These are phyloP conservation scores for Mirza zaza DNA, from an alignment of 2,113 vertebrate species.

Conservation along the genomic window DNA sequence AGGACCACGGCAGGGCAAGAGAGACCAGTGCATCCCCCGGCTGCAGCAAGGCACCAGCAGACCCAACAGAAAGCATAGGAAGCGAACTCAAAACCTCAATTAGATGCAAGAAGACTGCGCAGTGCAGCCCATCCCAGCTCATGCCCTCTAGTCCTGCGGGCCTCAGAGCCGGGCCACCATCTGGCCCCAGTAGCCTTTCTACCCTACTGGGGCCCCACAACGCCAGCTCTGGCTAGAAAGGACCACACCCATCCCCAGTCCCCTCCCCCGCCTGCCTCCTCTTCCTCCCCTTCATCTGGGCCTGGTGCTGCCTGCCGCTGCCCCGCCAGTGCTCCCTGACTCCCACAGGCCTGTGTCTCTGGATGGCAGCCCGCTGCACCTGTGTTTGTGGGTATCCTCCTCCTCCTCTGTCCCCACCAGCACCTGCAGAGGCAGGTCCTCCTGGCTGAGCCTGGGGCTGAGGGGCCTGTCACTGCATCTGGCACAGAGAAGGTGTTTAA, in stretches of 20 bases:
- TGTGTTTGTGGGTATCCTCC: background rate
- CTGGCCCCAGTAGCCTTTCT: background rate
- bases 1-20: background rate
- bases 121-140: background rate
- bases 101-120: background rate
- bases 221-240: background rate
- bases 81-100: rapidly evolving
- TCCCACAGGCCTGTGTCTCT: background rate
- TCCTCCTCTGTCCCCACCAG: background rate
- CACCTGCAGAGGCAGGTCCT: background rate
- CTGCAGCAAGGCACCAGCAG: rapidly evolving
- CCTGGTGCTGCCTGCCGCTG: background rate
- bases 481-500: background rate
- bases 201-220: background rate
- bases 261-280: background rate
- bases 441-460: background rate
- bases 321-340: background rate
- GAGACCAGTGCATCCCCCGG: background rate
- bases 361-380: background rate
- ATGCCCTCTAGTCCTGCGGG: background rate
- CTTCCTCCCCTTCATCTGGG: background rate
- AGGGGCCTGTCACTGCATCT: background rate
- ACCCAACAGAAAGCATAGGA: background rate
- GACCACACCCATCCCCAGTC: background rate
- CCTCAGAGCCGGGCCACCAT: background rate